Conservation (phyloP, 2,888 invertebrate species). For the Fragum whitleyi region DNA sequence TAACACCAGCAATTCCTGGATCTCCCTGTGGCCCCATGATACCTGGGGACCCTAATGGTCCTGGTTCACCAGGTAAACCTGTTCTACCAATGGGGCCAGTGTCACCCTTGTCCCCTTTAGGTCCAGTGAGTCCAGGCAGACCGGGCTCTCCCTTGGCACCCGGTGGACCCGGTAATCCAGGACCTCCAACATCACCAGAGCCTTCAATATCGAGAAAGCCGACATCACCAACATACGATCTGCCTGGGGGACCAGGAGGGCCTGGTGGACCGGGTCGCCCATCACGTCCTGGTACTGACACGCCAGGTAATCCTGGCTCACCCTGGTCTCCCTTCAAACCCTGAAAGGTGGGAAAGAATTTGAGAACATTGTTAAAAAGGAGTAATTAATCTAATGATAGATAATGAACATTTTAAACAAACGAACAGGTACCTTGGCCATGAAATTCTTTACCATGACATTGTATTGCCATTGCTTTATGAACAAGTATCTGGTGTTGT, state of each 20-base stretch:
- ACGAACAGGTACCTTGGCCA: no score
- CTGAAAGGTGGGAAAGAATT: no score
- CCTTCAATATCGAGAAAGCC: slow-evolving; percentile 48
- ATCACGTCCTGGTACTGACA: slow-evolving; percentile 40
- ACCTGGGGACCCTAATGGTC: slow-evolving; percentile 59
- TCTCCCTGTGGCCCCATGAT: slow-evolving; percentile 65
- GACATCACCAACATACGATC: slow-evolving; percentile 14
- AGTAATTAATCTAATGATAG: no score
- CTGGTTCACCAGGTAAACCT: slow-evolving; percentile 65
- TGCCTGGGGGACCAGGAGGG: slow-evolving; percentile 45
- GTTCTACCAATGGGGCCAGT: slow-evolving; percentile 41
- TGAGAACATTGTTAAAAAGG: no score
- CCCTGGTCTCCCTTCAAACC: slow-evolving; percentile 57
- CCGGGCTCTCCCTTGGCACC: slow-evolving; percentile 42
- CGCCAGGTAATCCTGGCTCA: slow-evolving; percentile 61
- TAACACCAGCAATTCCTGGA: slow-evolving; percentile 66
- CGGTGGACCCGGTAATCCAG: slow-evolving; percentile 28
- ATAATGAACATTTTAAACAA: no score
- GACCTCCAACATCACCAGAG: slow-evolving; percentile 55
- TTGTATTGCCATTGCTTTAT: no score
- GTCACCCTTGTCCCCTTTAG: slow-evolving; percentile 60
- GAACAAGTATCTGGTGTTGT: no score
- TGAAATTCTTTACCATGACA: no score
- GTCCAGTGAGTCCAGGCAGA: slow-evolving; percentile 55
- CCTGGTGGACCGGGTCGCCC: slow-evolving; percentile 57